Base-by-base conservation (phyloP, 2,888 invertebrate species). In the Melanostoma scalare region DNA sequence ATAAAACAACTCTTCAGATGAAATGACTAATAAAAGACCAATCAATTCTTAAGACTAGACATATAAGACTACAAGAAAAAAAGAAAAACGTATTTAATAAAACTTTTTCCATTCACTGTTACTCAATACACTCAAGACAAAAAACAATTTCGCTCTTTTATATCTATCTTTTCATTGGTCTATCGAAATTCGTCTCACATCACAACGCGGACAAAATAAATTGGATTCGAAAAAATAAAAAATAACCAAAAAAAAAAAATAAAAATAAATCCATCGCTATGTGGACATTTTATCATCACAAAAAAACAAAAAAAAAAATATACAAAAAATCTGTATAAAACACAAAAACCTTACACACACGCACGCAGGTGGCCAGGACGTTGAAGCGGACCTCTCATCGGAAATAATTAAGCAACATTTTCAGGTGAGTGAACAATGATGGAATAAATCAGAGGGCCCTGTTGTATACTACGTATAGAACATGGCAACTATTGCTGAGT, bases 381-480 rank as follows among this genome's bases (percentile, higher is more conserved):
- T 89, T 86, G 90, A 90, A 88, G 89, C 89, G 88, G 91, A 91
- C 89, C 89, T 90, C 88, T 91, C 91, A 89, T 89, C 91, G 89
- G 91, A 91, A 89, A 91, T 91, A 89, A 91, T 91, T 88, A 91
- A 91, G 89, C 90, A 90, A 89, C 91, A 91, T 88, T 91, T 91
- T 90, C 91, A 91, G 90, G 91, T 91, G 87, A 88, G 91, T 86
- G 77, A 78, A 63, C 74, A 71, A 78, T 84, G 71, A 74, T 73
- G 53, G 69, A 79, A 73, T 71, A 48, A 36, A 58, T 56, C 68
- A 77, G 48, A 63, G 53, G 46, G 42, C 50, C 63, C 44, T 63
- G 10, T 56, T 20, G 20, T 20, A n/a, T n/a, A 20, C 20, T 40
- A 60, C n/a, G n/a, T n/a, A n/a, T n/a, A n/a, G n/a, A n/a, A n/a